Conservation (phyloP, 1,140 invertebrate genomes). For the Brachionus rotundiformis region DNA sequence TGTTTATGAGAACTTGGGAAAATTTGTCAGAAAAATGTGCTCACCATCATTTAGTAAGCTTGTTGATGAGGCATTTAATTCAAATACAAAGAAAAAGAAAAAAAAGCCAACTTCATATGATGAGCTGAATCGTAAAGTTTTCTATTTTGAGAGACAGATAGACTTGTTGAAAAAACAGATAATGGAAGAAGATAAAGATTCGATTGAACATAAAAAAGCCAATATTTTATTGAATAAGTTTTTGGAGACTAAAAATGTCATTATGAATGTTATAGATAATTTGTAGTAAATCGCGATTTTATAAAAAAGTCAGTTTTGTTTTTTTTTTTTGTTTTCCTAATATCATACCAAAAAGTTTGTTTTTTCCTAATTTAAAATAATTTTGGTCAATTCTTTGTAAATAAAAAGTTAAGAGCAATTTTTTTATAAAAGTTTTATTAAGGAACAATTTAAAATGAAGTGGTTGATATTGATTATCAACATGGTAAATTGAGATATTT, state of each 20-base stretch:
- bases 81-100: neutral
- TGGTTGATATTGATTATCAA: too few species aligned
- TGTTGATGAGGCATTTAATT: neutral
- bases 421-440: too few species aligned
- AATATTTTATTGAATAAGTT: neutral
- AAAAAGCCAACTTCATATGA: neutral
- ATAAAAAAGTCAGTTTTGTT: neutral
- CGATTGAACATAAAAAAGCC: neutral
- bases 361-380: constrained; percentile 11
- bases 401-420: neutral
- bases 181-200: neutral
- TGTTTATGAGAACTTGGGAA: neutral
- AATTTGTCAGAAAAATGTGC: neutral
- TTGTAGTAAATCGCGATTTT: constrained; percentile 3
- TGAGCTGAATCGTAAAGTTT: neutral
- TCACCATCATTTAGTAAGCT: neutral
- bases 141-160: neutral
- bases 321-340: neutral
- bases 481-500: too few species aligned
- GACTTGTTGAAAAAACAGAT: neutral
- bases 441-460: too few species aligned
- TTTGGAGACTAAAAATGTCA: neutral
- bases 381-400: neutral
- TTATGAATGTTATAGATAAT: neutral
- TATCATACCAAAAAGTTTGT: neutral